These are phyloP conservation scores for Trachops cirrhosus DNA, from an alignment of 2,797 vertebrate species.

Conservation along the genomic window DNA sequence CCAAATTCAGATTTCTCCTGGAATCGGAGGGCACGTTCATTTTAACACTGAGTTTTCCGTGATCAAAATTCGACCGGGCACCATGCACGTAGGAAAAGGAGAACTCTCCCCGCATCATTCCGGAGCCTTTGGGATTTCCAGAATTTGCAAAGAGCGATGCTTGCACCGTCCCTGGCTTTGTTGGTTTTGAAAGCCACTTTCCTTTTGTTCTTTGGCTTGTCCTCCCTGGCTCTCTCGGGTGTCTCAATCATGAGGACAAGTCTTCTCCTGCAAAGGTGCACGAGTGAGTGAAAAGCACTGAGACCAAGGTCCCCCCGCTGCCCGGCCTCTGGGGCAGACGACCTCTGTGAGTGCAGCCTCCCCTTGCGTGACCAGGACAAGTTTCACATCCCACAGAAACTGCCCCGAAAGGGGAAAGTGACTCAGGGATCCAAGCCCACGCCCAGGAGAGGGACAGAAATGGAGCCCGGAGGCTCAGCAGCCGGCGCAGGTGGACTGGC, in stretches of 20 bases:
- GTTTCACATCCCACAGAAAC: conserved; percentile 65
- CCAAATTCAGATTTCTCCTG: background rate
- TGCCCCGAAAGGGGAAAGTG: conserved; percentile 58
- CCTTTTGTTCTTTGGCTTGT: background rate
- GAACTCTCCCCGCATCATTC: background rate
- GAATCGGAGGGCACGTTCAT: background rate
- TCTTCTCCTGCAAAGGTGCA: background rate
- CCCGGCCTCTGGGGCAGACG: fast-evolving
- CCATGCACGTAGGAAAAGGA: background rate
- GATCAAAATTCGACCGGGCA: background rate
- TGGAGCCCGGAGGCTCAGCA: background rate
- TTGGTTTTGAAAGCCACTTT: background rate
- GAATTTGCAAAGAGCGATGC: background rate
- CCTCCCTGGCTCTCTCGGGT: background rate
- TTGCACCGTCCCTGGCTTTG: background rate
- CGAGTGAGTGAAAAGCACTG: fast-evolving
- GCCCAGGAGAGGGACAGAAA: background rate
- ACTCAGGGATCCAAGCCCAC: background rate
- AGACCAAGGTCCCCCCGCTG: background rate
- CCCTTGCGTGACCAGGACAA: conserved; percentile 36
- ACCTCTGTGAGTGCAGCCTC: background rate
- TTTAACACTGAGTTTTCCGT: background rate
- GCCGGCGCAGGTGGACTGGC: fast-evolving
- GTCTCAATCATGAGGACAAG: background rate
- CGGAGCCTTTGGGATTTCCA: conserved; percentile 17